These are phyloP conservation scores for Zaprionus lineosus DNA, from an alignment of 2,888 invertebrate genomes.

Conservation along the genomic window DNA sequence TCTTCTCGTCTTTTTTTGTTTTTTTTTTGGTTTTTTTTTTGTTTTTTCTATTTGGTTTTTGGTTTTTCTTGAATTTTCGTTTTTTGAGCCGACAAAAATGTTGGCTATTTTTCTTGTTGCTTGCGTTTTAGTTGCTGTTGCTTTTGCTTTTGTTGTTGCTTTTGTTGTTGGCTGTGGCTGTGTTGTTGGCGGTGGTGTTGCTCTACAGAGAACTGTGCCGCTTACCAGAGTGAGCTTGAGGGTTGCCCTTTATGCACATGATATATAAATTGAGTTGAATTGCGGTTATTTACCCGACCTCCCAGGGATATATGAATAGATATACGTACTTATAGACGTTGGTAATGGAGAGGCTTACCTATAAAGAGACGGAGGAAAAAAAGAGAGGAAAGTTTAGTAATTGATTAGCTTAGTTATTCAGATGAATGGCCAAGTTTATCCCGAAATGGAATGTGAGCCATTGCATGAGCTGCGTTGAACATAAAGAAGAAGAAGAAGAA, in stretches of 20 bases:
- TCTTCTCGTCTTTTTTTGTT: not conserved
- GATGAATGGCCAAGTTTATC: not conserved
- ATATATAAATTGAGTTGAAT: slow-evolving; percentile 30
- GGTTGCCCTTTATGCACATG: slow-evolving; percentile 17
- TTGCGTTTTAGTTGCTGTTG: slow-evolving; percentile 22
- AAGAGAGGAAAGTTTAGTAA: slow-evolving; percentile 6
- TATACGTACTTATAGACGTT: not conserved
- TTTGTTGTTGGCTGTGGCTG: slow-evolving; percentile 10
- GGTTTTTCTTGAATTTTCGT: slow-evolving; percentile 11
- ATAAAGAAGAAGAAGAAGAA: no score
- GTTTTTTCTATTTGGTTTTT: slow-evolving; percentile 14
- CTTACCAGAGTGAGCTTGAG: slow-evolving; percentile 31
- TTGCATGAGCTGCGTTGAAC: no score
- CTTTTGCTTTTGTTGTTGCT: slow-evolving; percentile 15
- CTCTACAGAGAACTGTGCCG: slow-evolving; percentile 44
- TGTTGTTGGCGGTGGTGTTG: no score
- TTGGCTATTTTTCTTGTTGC: slow-evolving; percentile 41
- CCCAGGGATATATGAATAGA: not conserved
- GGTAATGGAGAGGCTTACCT: slow-evolving; percentile 39
- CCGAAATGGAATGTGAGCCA: not conserved
- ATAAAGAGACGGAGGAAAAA: slow-evolving; percentile 37
- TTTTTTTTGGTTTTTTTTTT: slow-evolving; percentile 14
- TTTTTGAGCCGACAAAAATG: slow-evolving; percentile 35
- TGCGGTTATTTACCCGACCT: slow-evolving; percentile 11
- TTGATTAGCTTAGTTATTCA: slow-evolving; percentile 29